phyloP scores from a whole-genome alignment of 2,888 invertebrate genomes.

The Phorcus lineatus region DNA sequence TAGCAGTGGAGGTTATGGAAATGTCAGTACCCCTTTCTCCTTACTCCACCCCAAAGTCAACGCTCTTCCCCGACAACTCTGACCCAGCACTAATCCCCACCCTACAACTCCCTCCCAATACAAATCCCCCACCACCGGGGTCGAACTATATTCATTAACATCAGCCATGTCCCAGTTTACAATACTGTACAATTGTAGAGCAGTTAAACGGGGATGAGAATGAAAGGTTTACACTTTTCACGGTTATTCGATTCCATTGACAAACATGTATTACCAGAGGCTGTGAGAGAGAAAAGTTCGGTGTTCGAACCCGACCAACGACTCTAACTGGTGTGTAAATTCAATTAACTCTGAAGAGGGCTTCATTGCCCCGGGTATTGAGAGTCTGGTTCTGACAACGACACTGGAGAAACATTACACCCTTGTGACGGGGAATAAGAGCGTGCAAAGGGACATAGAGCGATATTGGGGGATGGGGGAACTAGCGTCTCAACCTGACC shows the following conservation, averaged over 20 bases:
- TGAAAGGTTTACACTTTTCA: not conserved
- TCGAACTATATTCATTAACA: not conserved
- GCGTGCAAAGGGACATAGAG: not conserved
- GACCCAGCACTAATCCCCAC: not conserved
- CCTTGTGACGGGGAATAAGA: not conserved
- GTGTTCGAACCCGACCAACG: not conserved
- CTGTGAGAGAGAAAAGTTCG: not conserved
- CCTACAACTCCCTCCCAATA: not conserved
- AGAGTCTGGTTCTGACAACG: not conserved
- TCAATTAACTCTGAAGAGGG: constrained; percentile 13
- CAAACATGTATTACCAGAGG: not conserved
- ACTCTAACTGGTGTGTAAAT: constrained; percentile 11
- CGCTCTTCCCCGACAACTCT: not conserved
- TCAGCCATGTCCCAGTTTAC: not conserved
- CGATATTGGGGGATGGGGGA: not conserved
- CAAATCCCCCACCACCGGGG: not conserved
- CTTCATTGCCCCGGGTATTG: constrained; percentile 11
- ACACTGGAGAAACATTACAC: not conserved
- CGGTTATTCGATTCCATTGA: not conserved
- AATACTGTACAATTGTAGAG: not conserved
- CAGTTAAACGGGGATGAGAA: not conserved
- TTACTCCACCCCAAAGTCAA: not conserved
- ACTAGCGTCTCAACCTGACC: not conserved
- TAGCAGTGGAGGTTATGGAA: not conserved
- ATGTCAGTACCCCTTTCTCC: no score